Evolutionary conservation across 2,797 vertebrate genomes (phyloP).

Genomic region (Cossypha polioptera): DNA sequence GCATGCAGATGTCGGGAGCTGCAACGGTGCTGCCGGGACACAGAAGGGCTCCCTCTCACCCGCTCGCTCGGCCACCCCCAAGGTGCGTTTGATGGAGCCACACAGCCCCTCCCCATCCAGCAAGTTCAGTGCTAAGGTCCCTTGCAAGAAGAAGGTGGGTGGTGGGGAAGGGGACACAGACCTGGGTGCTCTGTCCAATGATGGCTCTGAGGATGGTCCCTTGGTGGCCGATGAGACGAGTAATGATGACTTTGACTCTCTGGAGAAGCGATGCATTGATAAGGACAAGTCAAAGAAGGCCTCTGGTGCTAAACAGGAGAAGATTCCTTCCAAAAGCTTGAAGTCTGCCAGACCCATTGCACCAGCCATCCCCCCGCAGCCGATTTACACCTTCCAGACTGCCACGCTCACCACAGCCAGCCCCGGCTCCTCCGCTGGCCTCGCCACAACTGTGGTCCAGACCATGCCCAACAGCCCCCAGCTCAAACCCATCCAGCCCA

Average conservation of each 20-base stretch:
- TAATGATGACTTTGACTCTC: constrained; percentile 89
- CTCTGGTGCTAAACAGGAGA: constrained; percentile 85
- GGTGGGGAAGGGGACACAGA: constrained; percentile 87
- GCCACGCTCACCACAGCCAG: constrained; percentile 87
- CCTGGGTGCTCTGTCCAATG: constrained; percentile 83
- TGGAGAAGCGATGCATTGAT: constrained; percentile 85
- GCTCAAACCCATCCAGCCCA: constrained; percentile 91
- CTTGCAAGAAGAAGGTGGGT: constrained; percentile 90
- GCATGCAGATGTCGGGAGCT: constrained; percentile 85
- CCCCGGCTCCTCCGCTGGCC: constrained; percentile 82
- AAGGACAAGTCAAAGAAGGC: constrained; percentile 92
- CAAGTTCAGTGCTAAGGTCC: constrained; percentile 89
- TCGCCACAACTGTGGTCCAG: constrained; percentile 87
- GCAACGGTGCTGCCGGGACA: constrained; percentile 87
- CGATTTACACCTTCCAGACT: constrained; percentile 85
- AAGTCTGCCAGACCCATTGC: constrained; percentile 91
- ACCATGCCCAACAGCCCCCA: constrained; percentile 92
- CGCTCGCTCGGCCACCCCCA: constrained; percentile 92
- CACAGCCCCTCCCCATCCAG: constrained; percentile 92
- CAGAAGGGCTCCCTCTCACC: constrained; percentile 95
- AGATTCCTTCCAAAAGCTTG: constrained; percentile 89
- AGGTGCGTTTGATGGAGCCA: constrained; percentile 91
- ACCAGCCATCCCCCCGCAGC: constrained; percentile 86
- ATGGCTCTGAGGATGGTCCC: constrained; percentile 92
- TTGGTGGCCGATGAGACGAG: constrained; percentile 91